Base-by-base conservation (phyloP, 2,888 invertebrate species). In the Parnassius orleans region DNA sequence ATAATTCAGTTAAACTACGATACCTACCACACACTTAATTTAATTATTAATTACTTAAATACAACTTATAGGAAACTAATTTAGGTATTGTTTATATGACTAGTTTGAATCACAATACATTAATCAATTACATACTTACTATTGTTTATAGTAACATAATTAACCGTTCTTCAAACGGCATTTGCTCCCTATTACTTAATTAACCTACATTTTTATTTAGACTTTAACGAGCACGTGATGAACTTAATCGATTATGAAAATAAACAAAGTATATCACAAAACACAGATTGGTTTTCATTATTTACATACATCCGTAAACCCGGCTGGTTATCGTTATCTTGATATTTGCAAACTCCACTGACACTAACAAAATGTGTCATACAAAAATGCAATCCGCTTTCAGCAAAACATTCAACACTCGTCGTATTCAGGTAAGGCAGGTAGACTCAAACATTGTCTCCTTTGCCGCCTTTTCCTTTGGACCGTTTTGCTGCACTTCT, bases 351-450 rank as follows among this genome's bases (percentile, higher is more conserved):
- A 60, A 33, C 15, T 10, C 3, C 14, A 48, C 14, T 12, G 10
- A 44, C 52, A 33, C 33, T 33, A 5, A 33, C 33, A 33, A 5
- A 33, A 33, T 33, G 33, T 33, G 33, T 33, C 33, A 33, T 33
- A 5, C 33, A 33, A 33, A 33, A 52, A 33, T 52, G 19, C 33
- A 41, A 42, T 53, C 19, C 24, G 46, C 48, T 59, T 58, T 48
- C 46, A 51, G 41, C 19, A 15, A 19, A 50, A 54, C 54, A 42
- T 59, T 59, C 47, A 89, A 81, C 79, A 84, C 70, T 88, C 90
- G 53, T 90, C 90, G 63, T 81, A 78, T 67, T 90, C 90, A 2
- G 82, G 84, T 42, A 90, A 63, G 0, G 84, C 82, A 60, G 90
- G 90, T 33, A 90, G 70, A 48, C 81, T 76, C 0, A 86, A 86